Conservation (phyloP, 1,140 invertebrate genomes). For the Bradysia coprophila region DNA sequence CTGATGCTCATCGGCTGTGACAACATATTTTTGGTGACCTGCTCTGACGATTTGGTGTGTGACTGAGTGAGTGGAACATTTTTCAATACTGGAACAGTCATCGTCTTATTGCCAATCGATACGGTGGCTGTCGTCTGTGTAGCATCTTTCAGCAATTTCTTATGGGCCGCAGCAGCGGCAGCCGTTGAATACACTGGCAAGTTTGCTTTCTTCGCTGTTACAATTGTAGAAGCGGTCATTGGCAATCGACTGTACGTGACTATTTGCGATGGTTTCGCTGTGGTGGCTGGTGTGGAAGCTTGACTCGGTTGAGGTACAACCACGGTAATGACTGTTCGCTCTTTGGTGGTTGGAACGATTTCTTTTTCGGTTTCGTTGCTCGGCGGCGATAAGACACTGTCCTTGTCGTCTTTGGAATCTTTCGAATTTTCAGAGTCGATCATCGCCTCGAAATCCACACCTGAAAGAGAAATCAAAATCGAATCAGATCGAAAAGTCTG, state of each 20-base stretch:
- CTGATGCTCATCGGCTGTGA: constrained; percentile 6
- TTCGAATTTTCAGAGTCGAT: constrained; percentile 3
- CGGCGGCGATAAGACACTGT: background rate
- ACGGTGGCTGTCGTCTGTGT: constrained; percentile 25
- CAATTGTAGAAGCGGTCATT: background rate
- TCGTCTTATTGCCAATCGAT: constrained; percentile 37
- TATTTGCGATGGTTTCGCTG: background rate
- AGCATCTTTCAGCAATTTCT: constrained; percentile 9
- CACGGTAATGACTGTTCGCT: background rate
- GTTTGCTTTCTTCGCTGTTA: background rate
- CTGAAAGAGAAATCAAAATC: too few species aligned
- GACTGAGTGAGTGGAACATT: constrained; percentile 8
- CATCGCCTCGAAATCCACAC: constrained; percentile 5
- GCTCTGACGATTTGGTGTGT: background rate
- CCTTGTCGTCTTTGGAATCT: background rate
- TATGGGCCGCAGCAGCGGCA: background rate
- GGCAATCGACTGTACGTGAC: background rate
- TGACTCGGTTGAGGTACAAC: background rate
- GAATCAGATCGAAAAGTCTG: too few species aligned
- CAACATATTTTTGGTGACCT: constrained; percentile 4
- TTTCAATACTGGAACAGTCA: constrained; percentile 36
- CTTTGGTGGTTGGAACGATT: background rate
- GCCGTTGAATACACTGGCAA: background rate
- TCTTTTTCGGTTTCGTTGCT: background rate
- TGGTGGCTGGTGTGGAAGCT: background rate